Evolutionary conservation across 2,888 invertebrate genomes (phyloP).

Genomic region (Synergus itoensis): DNA sequence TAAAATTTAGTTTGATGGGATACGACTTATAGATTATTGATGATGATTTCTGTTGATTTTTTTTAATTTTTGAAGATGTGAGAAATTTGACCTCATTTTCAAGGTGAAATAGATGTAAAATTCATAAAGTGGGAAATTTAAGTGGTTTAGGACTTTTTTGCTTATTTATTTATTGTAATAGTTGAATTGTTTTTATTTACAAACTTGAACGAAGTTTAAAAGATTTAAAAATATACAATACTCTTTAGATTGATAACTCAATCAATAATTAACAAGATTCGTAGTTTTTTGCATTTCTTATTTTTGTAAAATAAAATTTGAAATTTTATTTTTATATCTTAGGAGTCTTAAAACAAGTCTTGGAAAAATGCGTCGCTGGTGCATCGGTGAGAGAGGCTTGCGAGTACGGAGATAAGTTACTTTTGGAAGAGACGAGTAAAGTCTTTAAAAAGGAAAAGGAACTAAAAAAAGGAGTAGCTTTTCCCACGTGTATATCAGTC

Average conservation of each 20-base stretch:
- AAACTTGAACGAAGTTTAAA: no score
- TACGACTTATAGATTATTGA: neutral
- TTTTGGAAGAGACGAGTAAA: conserved; percentile 95
- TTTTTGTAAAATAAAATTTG: conserved; percentile 19
- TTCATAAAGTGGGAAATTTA: no score
- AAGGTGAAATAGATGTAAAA: neutral
- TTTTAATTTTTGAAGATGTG: neutral
- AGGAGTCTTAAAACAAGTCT: conserved; percentile 94
- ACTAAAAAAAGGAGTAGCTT: conserved; percentile 98
- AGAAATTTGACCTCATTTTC: neutral
- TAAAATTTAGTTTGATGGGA: neutral
- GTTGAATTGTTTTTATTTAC: no score
- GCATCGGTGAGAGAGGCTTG: conserved; percentile 95
- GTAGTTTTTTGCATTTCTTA: conserved; percentile 12
- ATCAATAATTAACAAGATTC: no score
- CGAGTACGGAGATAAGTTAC: conserved; percentile 92
- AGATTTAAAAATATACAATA: no score
- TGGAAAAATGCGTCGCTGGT: conserved; percentile 92
- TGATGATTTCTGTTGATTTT: conserved; percentile 1
- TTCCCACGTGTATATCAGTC: conserved; percentile 98
- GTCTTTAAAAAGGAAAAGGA: conserved; percentile 99
- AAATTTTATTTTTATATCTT: conserved; percentile 74
- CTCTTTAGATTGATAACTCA: no score
- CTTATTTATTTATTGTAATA: no score
- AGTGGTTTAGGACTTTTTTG: no score